Conservation (phyloP, 2,888 invertebrate species). For the Masnerella sp. region DNA sequence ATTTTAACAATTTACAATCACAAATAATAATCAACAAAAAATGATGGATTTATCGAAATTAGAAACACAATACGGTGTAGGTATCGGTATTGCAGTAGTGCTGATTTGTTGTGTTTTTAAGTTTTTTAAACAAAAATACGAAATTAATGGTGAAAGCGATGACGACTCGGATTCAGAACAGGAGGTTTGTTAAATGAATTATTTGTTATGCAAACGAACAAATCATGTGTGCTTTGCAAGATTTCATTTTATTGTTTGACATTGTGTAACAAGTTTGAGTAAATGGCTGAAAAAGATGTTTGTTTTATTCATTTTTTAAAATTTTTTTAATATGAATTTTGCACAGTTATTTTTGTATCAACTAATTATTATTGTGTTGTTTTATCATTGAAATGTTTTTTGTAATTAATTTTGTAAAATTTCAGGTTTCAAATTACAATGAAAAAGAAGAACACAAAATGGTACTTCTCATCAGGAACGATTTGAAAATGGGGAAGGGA, state of each 20-base stretch:
- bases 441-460: slow-evolving; percentile 83
- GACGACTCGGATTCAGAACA: slow-evolving; percentile 7
- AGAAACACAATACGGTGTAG: slow-evolving; percentile 4
- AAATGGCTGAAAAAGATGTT: too few species aligned
- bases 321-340: too few species aligned
- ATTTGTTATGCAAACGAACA: background rate
- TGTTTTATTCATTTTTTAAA: too few species aligned
- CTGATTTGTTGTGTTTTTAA: slow-evolving; percentile 6
- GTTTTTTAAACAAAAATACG: slow-evolving; percentile 2
- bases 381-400: background rate
- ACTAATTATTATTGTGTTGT: background rate
- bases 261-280: too few species aligned
- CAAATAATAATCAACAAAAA: too few species aligned
- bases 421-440: background rate
- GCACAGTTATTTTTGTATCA: too few species aligned
- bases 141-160: background rate
- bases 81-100: slow-evolving; percentile 13
- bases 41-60: slow-evolving; percentile 6
- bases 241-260: background rate
- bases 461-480: slow-evolving; percentile 91
- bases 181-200: slow-evolving; percentile 16
- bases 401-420: background rate
- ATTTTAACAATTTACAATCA: too few species aligned
- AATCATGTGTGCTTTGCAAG: background rate
- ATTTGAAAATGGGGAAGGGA: slow-evolving; percentile 96